Percentiles rank a stretch among this genome's conserved stretches.
phyloP scores from a whole-genome alignment of 2,113 vertebrate genomes.

The Aptenodytes patagonicus region DNA sequence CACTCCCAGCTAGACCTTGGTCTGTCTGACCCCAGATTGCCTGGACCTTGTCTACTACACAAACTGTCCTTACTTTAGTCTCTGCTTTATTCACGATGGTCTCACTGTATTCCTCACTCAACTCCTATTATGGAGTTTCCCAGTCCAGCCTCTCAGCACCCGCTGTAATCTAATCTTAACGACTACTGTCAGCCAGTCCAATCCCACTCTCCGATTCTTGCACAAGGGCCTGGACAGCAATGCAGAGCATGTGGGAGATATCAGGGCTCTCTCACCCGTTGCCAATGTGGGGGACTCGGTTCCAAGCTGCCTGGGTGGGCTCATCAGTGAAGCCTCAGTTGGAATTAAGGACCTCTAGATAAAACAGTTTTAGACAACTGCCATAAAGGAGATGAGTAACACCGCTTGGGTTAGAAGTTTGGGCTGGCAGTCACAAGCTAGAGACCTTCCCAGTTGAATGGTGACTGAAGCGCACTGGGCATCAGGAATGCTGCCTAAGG shows the following conservation, averaged over 20 bases:
- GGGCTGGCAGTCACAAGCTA: background rate
- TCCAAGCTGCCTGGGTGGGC: constrained; percentile 46
- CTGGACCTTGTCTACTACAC: background rate
- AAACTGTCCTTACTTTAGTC: background rate
- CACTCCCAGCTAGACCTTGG: background rate
- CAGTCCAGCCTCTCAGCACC: background rate
- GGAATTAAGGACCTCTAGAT: background rate
- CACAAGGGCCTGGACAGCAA: background rate
- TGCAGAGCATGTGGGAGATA: background rate
- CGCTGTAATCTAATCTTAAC: background rate
- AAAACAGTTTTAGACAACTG: background rate
- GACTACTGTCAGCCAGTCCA: background rate
- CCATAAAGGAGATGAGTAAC: background rate
- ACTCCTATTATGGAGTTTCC: background rate
- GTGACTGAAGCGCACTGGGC: background rate
- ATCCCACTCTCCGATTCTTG: background rate
- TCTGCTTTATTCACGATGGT: background rate
- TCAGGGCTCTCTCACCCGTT: background rate
- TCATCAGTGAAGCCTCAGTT: background rate
- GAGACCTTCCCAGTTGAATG: background rate
- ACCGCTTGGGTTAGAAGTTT: background rate
- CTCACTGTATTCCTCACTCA: background rate
- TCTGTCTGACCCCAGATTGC: background rate
- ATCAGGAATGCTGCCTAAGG: background rate
- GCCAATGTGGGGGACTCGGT: rapidly evolving